Base-by-base conservation (phyloP, 2,113 vertebrate genomes). In the Pagrus major region DNA sequence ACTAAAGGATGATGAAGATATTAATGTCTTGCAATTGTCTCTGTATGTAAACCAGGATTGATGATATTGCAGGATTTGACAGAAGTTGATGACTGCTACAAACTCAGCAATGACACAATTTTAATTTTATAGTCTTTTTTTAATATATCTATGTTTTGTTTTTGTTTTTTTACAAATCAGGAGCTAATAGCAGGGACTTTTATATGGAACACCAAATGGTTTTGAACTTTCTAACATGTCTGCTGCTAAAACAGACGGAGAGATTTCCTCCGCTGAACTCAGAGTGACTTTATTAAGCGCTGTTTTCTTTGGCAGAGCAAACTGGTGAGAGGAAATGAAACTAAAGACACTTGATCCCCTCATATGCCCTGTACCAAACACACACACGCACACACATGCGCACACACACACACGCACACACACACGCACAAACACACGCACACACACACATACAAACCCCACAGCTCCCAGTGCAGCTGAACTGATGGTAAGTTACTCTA, bases 251-350 rank as follows among this genome's bases (percentile, higher is more conserved):
- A 37, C 49, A 59, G 58, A 68, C 37, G 3, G 35, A 33, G 58
- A 56, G 42, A 81, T 75, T 75, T 82, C 56, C 55, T 73, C 65
- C 52, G 60, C 77, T 89, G 77, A 87, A 84, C 84, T 88, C 61
- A 71, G 39, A 60, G 42, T 70, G 79, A 86, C 86, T 88, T 86
- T 78, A 79, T 66, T 75, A 85, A 82, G 68, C 41, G 1, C 21
- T 89, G 78, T 90, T 89, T 87, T 87, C 71, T 86, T 90, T 90
- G 88, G 86, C 80, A 55, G 66, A 60, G 61, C 61, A 68, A 81
- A 80, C 37, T 16, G 56, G 25, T 47, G 37, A 84, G 55, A 90
- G 92, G 88, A 93, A 93, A 91, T 91, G 46, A 90, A 90, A 84
- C 66, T 44, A 42, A 74, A 83, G 78, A 89, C 71, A 86, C 78